A percentile compares a stretch with the other conserved stretches of the same genome.
These are phyloP conservation scores for Lissocephala sabroskyi DNA, from an alignment of 2,888 invertebrate genomes.

Conservation along the genomic window DNA sequence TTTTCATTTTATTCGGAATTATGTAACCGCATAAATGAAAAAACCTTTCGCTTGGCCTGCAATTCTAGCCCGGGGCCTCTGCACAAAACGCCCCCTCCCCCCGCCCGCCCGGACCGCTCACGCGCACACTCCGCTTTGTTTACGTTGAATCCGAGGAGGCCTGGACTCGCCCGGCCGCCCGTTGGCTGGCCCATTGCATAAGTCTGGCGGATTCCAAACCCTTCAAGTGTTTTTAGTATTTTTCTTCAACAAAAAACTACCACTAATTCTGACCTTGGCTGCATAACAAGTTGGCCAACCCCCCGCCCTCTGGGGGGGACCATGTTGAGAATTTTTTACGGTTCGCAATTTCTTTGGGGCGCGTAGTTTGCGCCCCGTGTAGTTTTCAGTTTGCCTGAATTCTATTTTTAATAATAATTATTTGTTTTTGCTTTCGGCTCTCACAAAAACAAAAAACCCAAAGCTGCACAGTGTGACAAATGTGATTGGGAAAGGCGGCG, in stretches of 20 bases:
- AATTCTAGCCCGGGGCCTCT: no score
- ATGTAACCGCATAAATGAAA: slow-evolving; percentile 31
- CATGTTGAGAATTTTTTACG: no score
- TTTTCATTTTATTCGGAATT: slow-evolving; percentile 16
- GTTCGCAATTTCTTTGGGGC: slow-evolving; percentile 9
- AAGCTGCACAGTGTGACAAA: no score
- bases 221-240: slow-evolving; percentile 54
- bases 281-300: no score
- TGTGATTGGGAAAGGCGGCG: no score
- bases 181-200: slow-evolving; percentile 29
- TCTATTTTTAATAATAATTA: slow-evolving; percentile 50
- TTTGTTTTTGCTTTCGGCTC: no score
- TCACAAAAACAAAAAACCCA: no score
- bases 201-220: slow-evolving; percentile 45
- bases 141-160: no score
- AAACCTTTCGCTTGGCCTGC: no score
- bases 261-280: slow-evolving; percentile 1
- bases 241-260: no score
- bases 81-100: no score
- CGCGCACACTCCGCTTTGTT: slow-evolving; percentile 33
- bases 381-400: slow-evolving; percentile 23
- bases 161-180: slow-evolving; percentile 14
- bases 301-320: no score
- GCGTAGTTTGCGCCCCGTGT: slow-evolving; percentile 11
- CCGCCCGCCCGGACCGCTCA: slow-evolving; percentile 6